A percentile compares a stretch with the other conserved stretches of the same genome.
phyloP scores from a whole-genome alignment of 2,113 vertebrate species.

The Hippolais icterina region DNA sequence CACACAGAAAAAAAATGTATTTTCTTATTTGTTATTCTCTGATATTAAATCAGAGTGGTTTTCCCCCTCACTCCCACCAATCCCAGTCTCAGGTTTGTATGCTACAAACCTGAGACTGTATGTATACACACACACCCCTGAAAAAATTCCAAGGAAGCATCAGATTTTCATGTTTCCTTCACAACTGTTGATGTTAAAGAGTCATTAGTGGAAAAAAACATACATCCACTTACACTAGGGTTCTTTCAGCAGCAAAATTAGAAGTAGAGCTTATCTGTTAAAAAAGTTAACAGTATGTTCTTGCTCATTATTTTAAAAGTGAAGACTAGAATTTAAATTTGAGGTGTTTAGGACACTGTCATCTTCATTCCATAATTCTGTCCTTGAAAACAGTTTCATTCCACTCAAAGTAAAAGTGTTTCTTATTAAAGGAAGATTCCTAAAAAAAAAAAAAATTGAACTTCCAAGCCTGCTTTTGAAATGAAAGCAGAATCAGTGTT shows the following conservation, averaged over 20 bases:
- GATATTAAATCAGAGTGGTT: background rate
- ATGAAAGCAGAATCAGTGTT: background rate
- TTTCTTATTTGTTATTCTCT: background rate
- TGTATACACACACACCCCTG: accelerated
- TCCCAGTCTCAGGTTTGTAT: background rate
- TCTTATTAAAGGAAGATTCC: background rate
- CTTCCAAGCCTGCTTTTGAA: background rate
- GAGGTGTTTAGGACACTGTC: background rate
- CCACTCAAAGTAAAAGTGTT: background rate
- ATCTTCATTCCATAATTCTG: background rate
- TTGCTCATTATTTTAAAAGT: background rate
- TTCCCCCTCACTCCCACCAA: background rate
- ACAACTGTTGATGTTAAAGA: background rate
- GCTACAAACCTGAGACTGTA: no score
- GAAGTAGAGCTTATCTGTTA: background rate
- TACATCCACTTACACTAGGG: background rate
- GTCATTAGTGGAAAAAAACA: background rate
- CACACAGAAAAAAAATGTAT: background rate
- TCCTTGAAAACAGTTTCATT: background rate
- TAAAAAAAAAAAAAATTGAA: background rate
- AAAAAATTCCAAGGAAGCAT: background rate
- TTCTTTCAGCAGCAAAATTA: background rate
- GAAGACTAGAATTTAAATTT: background rate
- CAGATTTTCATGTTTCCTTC: background rate
- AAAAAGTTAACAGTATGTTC: background rate